Evolutionary conservation across 2,113 vertebrate genomes (phyloP), one percentile per base, ranked within the genome.

Genomic region (Columbina picui): DNA sequence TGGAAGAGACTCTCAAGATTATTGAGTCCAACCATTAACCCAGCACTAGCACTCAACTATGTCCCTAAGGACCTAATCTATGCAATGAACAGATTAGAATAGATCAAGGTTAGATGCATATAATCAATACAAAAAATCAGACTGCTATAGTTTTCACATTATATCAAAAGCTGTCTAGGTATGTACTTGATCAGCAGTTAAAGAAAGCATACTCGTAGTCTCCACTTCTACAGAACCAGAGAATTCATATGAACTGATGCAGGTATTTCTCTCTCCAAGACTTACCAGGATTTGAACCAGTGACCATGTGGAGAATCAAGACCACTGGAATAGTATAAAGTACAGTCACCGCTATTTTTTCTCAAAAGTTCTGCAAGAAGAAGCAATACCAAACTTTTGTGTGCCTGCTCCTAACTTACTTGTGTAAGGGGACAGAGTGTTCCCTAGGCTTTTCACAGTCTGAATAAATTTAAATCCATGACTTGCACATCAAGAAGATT

Each of bases 361-460:
- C 47, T 74, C n/a, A 36, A 5, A 74, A 84, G 11, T 52, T 87
- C 21, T 69, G 3, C 0, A 3, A 61, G 32, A 67, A 65, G 26
- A 19, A 76, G 1, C 3, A 38, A 56, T 32, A 17, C 1, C 15
- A 4, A 38, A 3, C 3, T 60, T 84, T 29, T 9, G 0, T 19
- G 3, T 59, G 9, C 38, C 55, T 90, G 38, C 16, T 36, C 41
- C 5, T 60, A 76, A 38, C 7, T 45, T 70, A 63, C 5, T 2
- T 3, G 5, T 9, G 34, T 55, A 27, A 47, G 9, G 60, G 7
- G 18, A 39, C 5, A 45, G 6, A 22, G 4, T 43, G 41, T 32
- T 68, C 9, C 8, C 13, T 43, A 52, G 9, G 6, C 9, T 77
- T 19, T 49, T 77, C 10, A 63, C 16, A 65, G 49, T 27, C 13